Evolutionary conservation across 2,888 invertebrate genomes (phyloP).

Genomic region (Cryptocephalus primarius): DNA sequence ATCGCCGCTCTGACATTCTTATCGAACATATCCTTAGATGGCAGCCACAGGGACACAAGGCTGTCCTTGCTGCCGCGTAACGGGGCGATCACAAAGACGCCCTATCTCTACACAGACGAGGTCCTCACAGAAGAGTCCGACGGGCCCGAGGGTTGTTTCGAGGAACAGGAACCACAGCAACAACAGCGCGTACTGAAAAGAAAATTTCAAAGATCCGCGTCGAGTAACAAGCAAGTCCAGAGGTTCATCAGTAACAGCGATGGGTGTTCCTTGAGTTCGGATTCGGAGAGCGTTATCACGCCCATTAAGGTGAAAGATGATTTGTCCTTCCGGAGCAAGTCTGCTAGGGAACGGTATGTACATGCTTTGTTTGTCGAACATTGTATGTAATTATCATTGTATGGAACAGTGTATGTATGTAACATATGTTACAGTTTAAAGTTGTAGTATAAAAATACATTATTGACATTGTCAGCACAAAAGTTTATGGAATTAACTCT

Average conservation of each 20-base stretch:
- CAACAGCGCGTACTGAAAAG: neutral
- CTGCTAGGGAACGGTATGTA: constrained; percentile 48
- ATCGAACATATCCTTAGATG: constrained; percentile 90
- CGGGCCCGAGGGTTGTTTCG: constrained; percentile 31
- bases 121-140: constrained; percentile 31
- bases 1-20: constrained; percentile 89
- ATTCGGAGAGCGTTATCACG: constrained; percentile 60
- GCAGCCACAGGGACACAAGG: constrained; percentile 67
- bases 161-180: constrained; percentile 23
- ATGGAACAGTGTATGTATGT: too few relatives aligned
- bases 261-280: constrained; percentile 34
- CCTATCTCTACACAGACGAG: constrained; percentile 18
- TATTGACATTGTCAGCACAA: too few relatives aligned
- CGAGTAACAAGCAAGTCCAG: neutral
- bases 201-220: neutral
- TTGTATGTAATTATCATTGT: too few relatives aligned
- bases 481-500: too few relatives aligned
- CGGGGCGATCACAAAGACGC: constrained; percentile 29
- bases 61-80: constrained; percentile 39
- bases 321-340: constrained; percentile 26
- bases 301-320: constrained; percentile 46
- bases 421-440: too few relatives aligned
- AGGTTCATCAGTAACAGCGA: neutral
- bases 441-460: too few relatives aligned
- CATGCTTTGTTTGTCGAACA: too few relatives aligned